Evolutionary conservation across 2,888 invertebrate genomes (phyloP).

Genomic region (Mylabris sibirica): DNA sequence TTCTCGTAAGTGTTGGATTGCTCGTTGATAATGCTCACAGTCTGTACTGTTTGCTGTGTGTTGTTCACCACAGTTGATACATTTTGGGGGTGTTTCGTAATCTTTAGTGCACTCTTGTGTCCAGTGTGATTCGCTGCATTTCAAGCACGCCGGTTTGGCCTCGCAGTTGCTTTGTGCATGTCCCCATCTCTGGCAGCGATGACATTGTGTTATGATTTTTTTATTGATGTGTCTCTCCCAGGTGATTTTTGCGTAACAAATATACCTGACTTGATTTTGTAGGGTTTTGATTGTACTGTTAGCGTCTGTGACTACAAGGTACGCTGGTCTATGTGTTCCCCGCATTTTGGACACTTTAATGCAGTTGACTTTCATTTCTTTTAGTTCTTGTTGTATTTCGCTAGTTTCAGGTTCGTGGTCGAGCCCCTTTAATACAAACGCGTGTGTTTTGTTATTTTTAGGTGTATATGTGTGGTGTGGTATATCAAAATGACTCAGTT

Average conservation of each 20-base stretch:
- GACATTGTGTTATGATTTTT: background rate
- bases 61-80: background rate
- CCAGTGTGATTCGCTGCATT: background rate
- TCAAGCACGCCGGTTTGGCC: background rate
- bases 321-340: background rate
- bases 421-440: conserved; percentile 13
- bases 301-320: background rate
- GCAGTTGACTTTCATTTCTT: background rate
- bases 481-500: background rate
- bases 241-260: background rate
- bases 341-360: conserved; percentile 13
- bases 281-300: background rate
- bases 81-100: background rate
- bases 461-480: conserved; percentile 8
- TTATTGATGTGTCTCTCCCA: conserved; percentile 4
- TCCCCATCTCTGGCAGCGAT: background rate
- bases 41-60: background rate
- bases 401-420: conserved; percentile 1
- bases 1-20: too few species aligned
- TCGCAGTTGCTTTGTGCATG: background rate
- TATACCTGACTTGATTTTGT: background rate
- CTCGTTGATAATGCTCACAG: too few species aligned
- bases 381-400: conserved; percentile 6
- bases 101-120: background rate
- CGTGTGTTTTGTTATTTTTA: conserved; percentile 16